These are phyloP conservation scores for Flabesymbios commensalis DNA, from an alignment of 2,888 invertebrate genomes.

Conservation along the genomic window DNA sequence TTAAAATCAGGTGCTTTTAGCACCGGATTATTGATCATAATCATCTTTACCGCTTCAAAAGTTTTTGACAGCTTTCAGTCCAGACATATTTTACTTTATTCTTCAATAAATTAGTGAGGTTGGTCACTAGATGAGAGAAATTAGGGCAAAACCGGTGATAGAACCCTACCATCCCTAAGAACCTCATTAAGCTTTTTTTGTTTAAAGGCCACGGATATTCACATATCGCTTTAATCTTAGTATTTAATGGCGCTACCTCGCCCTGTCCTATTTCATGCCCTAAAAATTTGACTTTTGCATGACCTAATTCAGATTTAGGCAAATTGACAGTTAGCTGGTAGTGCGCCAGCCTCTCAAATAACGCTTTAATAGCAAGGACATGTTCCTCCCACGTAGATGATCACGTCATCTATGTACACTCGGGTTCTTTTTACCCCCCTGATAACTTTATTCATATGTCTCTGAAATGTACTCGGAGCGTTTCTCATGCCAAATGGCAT, in stretches of 20 bases:
- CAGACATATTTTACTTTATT: too few relatives aligned
- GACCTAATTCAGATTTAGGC: background rate
- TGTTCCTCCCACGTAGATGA: background rate
- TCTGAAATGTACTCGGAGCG: conserved; percentile 1
- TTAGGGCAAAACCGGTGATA: background rate
- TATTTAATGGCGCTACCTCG: background rate
- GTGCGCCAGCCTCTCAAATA: background rate
- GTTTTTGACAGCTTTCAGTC: too few relatives aligned
- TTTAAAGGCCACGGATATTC: background rate
- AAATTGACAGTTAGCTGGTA: background rate
- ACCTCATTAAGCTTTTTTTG: background rate
- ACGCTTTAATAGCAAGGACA: background rate
- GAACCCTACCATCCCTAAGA: background rate
- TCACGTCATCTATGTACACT: background rate
- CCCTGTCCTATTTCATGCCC: background rate
- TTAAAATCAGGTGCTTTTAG: too few relatives aligned
- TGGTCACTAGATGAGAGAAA: background rate
- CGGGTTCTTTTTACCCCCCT: background rate
- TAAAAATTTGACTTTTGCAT: too few relatives aligned
- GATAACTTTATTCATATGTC: background rate
- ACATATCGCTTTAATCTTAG: background rate
- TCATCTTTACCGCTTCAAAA: too few relatives aligned
- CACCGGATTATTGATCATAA: too few relatives aligned
- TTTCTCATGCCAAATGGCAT: conserved; percentile 4
- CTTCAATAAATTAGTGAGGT: too few relatives aligned